Base-by-base conservation (phyloP, 2,888 invertebrate species). In the Geophilus truncorum region DNA sequence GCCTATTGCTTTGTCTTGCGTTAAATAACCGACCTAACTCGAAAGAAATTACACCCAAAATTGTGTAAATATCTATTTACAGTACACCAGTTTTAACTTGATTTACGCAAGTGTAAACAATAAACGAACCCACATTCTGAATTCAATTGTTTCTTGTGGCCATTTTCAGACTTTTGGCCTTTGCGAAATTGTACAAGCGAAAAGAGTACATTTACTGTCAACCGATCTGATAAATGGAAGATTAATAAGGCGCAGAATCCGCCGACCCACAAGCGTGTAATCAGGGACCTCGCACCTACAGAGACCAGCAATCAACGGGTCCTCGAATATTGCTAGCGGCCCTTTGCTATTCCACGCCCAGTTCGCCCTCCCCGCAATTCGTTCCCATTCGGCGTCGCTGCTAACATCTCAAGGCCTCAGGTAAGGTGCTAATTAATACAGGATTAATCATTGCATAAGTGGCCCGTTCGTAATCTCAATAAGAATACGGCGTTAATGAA, bases 361-460 rank as follows among this genome's bases (percentile, higher is more conserved):
- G 5, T 18, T 18, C 40, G 10, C 15, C 12, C 32, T 32, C 32
- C 9, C 32, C n/a, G n/a, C n/a, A n/a, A n/a, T n/a, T 34, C 34
- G 34, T 40, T 40, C 15, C 32, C 45, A 45, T 15, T 45, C 5
- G 45, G 18, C 45, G 12, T 45, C 23, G 18, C 23, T 57, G 3
- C 3, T 21, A 23, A 21, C 21, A 21, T 25, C 62, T 62, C 62
- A 45, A 45, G n/a, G 45, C 18, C 45, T 6, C 62, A 10, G 62
- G 62, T 62, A 25, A 62, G 25, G 62, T 62, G 62, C 62, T 28
- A 62, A 62, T 62, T 62, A 62, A 62, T 62, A 62, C 28, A 15
- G 62, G 21, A 62, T 62, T 62, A 62, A 62, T 62, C 62, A 62
- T 62, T 28, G 62, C 62, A 5, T 62, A 62, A 62, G 62, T 62